Conservation (phyloP, 2,113 vertebrate species). For the Triplophysa siluroides region DNA sequence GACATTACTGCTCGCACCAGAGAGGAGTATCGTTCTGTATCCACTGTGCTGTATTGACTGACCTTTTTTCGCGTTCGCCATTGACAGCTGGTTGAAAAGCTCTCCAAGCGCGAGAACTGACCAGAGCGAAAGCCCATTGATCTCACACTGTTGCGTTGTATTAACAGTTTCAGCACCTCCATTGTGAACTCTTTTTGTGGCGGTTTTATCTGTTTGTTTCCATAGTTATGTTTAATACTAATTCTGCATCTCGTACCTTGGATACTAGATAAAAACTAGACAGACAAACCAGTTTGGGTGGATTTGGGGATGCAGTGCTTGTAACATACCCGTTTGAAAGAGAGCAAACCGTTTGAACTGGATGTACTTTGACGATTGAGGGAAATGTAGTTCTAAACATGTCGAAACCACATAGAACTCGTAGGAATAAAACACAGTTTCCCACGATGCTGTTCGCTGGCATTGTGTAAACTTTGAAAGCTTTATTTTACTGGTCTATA, state of each 20-base stretch:
- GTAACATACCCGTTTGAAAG: neutral
- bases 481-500: neutral
- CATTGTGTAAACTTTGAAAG: neutral
- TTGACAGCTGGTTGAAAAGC: slow-evolving; percentile 69
- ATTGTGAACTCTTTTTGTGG: slow-evolving; percentile 60
- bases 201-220: neutral
- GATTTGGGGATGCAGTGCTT: neutral
- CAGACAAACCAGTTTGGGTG: neutral
- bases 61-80: slow-evolving; percentile 72
- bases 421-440: slow-evolving; percentile 51
- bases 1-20: slow-evolving; percentile 83
- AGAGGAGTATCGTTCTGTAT: slow-evolving; percentile 82
- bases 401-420: too few species aligned
- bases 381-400: slow-evolving; percentile 53
- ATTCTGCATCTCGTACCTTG: neutral
- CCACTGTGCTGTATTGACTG: slow-evolving; percentile 80
- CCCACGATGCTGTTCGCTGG: slow-evolving; percentile 47
- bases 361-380: slow-evolving; percentile 14
- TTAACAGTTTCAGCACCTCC: slow-evolving; percentile 62
- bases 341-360: slow-evolving; percentile 13
- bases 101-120: slow-evolving; percentile 33
- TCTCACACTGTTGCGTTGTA: slow-evolving; percentile 57
- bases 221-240: neutral
- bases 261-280: neutral
- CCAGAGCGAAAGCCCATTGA: slow-evolving; percentile 51